Evolutionary conservation across 2,888 invertebrate genomes (phyloP).

Genomic region (Eremobia ochroleuca): DNA sequence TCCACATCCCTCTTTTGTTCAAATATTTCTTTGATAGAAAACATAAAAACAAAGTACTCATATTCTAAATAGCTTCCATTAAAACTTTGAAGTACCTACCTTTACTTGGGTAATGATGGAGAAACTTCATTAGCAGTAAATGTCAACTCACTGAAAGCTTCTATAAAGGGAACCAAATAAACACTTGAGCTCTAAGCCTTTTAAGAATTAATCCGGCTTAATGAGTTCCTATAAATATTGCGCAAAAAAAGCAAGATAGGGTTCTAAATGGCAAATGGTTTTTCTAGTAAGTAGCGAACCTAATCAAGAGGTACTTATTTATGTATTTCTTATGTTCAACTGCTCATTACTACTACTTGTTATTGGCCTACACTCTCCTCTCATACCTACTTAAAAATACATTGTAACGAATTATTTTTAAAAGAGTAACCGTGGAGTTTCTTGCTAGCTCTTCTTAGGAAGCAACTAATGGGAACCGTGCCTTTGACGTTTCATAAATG

Average conservation of each 20-base stretch:
- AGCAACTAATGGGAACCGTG: not conserved
- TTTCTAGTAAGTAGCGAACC: not conserved
- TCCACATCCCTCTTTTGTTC: not conserved
- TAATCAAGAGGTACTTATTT: not conserved
- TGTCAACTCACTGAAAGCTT: slow-evolving; percentile 30
- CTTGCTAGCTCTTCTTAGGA: not conserved
- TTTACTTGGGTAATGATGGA: slow-evolving; percentile 5
- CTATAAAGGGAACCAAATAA: not conserved
- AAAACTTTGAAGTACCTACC: slow-evolving; percentile 8
- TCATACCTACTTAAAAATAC: not conserved
- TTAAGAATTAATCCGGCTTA: slow-evolving; percentile 5
- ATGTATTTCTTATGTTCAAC: not conserved
- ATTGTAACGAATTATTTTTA: not conserved
- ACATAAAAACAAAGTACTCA: not conserved
- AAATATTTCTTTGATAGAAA: not conserved
- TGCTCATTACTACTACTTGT: not conserved
- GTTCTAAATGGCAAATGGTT: not conserved
- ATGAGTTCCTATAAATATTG: not conserved
- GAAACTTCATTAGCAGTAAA: slow-evolving; percentile 57
- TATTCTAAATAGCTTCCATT: slow-evolving; percentile 17
- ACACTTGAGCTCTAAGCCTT: not conserved
- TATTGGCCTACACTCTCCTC: not conserved
- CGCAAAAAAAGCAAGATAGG: not conserved
- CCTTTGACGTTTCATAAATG: not conserved
- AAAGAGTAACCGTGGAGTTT: not conserved